Conservation (phyloP, 2,113 vertebrate species). For the Corapipo altera region DNA sequence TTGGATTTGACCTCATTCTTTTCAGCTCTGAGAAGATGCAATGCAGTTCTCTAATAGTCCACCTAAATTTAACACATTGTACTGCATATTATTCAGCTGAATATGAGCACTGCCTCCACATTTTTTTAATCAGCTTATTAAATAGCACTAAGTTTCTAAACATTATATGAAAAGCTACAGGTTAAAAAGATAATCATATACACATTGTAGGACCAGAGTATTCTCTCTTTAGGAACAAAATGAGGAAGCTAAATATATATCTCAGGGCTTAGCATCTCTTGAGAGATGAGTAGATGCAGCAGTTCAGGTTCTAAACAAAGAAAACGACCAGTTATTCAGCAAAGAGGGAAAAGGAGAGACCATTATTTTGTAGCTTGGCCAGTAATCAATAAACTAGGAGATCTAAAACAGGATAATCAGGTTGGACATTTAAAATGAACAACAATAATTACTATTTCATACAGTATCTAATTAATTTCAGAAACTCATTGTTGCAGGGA, state of each 20-base stretch:
- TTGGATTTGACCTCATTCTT: neutral
- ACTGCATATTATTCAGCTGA: neutral
- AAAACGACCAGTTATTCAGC: neutral
- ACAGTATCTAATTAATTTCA: slow-evolving; percentile 38
- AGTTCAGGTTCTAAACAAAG: neutral
- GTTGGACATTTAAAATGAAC: slow-evolving; percentile 21
- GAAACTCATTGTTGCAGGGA: neutral
- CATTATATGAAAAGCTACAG: neutral
- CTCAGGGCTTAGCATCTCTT: neutral
- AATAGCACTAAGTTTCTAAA: slow-evolving; percentile 16
- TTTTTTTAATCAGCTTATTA: neutral
- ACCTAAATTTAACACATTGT: slow-evolving; percentile 15
- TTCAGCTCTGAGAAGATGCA: neutral
- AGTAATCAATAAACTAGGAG: slow-evolving; percentile 23
- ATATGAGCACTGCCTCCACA: neutral
- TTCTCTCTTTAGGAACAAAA: neutral
- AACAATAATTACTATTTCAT: slow-evolving; percentile 46
- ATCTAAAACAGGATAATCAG: slow-evolving; percentile 5
- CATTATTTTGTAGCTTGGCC: neutral
- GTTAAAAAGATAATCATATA: slow-evolving; percentile 17
- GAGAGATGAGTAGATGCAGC: neutral
- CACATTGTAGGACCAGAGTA: neutral
- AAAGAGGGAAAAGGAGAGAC: neutral
- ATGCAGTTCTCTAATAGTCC: neutral
- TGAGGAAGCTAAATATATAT: neutral